Evolutionary conservation across 2,113 vertebrate species (phyloP), one percentile per base, ranked within the genome.

Genomic region (Saimiri boliviensis): DNA sequence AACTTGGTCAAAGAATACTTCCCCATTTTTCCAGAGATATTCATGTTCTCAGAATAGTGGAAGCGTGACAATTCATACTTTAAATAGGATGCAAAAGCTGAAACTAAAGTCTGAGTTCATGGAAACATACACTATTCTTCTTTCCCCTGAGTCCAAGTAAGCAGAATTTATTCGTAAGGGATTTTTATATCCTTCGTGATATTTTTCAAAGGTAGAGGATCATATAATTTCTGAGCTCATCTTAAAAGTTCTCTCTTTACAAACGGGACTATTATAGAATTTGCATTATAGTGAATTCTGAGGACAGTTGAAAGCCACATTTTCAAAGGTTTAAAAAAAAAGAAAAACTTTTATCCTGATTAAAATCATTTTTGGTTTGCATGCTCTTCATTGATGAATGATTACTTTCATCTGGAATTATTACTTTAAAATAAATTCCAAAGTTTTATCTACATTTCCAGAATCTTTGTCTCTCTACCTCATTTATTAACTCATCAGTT

Each of bases 321-420:
- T 97, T 96, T 95, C 32, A 76, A 89, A 80, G 6, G 13, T 60
- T 63, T 73, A 13, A 63, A 63, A 32, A 35, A 73, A 90, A 54
- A n/a, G 47, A 74, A 37, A 83, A 4, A 0, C 25, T 94, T 92
- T 32, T 35, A 60, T 83, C 2, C 14, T 11, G 45, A 93, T 91
- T 94, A 86, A 68, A 91, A 93, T 89, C 27, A 95, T 71, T 84
- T 96, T 92, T 52, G 47, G n/a, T 47, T 76, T 80, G 19, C 5
- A 81, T 68, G 16, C 19, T 93, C 10, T 80, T 94, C 96, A 54
- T 63, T 13, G 63, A 93, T 92, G 79, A 91, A 35, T 66, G 19
- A 95, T 83, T 94, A 91, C 45, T 95, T 96, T 91, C 68, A 91
- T 70, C 83, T 71, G 68, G 47, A 94, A 94, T 83, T 45, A 96